Conservation (phyloP, 2,797 vertebrate genomes). For the Myripristis jacobus region DNA sequence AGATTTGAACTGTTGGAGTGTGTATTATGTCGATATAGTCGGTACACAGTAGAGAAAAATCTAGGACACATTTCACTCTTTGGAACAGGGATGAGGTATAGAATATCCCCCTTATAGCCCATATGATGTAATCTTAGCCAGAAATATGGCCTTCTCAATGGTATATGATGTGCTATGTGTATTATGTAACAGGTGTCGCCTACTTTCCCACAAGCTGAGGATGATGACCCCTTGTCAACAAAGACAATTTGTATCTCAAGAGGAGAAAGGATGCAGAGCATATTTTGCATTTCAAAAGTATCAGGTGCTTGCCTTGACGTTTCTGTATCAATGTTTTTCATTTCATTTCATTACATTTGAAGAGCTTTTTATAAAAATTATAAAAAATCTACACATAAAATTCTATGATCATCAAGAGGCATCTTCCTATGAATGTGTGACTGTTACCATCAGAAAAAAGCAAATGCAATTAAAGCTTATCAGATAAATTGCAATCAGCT, state of each 20-base stretch:
- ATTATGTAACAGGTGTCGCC: background rate
- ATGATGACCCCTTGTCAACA: background rate
- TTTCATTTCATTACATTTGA: background rate
- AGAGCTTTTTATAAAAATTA: background rate
- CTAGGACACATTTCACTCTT: conserved; percentile 6
- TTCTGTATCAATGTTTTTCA: too few relatives aligned
- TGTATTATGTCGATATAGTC: conserved; percentile 14
- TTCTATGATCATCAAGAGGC: background rate
- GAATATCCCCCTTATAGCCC: conserved; percentile 13
- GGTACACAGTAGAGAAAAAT: background rate
- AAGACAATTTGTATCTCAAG: background rate
- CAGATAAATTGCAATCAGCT: background rate
- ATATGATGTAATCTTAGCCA: conserved; percentile 10
- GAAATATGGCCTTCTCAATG: conserved; percentile 1
- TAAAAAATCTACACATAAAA: background rate
- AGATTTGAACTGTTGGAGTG: background rate
- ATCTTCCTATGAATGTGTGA: background rate
- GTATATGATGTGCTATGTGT: too few relatives aligned
- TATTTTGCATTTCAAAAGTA: too few relatives aligned
- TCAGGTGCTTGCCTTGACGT: too few relatives aligned
- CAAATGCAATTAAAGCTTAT: conserved; percentile 11
- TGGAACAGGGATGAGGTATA: conserved; percentile 24
- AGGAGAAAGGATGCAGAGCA: background rate
- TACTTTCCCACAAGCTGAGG: too few relatives aligned
- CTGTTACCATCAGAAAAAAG: conserved; percentile 23